Base-by-base conservation (phyloP, 37 sponge, comb jelly and placozoan species). In the Diacarnus erythraeanus region DNA sequence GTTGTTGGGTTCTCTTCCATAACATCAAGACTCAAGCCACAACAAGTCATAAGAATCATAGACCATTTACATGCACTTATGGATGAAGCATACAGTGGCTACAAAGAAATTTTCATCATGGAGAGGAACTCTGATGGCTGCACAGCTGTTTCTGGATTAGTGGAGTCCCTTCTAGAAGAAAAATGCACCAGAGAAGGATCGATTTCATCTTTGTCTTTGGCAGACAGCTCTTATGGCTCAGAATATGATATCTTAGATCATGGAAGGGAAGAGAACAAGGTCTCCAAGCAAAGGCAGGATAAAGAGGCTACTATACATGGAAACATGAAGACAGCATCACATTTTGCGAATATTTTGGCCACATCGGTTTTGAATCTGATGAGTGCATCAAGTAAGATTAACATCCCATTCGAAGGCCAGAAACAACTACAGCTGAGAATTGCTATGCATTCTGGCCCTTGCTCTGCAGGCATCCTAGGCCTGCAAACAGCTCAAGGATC, bases 381-480 rank as follows among this genome's bases (percentile, higher is more conserved):
- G 80, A 88, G 86, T 42, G 21, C 33, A 0, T 88, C 83, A 0
- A 74, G 44, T 2, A 67, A 42, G 23, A 68, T 93, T 36, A 44
- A 27, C 18, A 43, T 93, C 0, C 94, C 89, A 18, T 10, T 36
- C 2, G 22, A 56, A 3, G 71, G 57, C 35, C 56, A 34, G 36
- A 27, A 23, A 29, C 71, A 78, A 59, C 83, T 93, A 1, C 94
- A 93, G 87, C 73, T 93, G 27, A 67, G 94, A 9, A 73, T 88
- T 26, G 85, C 94, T 23, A 69, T 93, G 18, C 94, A 93, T 76
- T 70, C 86, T 38, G 94, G 84, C 17, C 75, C 86, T 15, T 88
- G 86, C 41, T 77, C 64, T 17, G 94, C 81, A 39, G 94, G 94
- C 4, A 77, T 93, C 0, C 42, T 88, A 2, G 87, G 86, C 20